Percentiles rank a stretch among this genome's conserved stretches.
These are phyloP conservation scores for Apantesis nais DNA, from an alignment of 2,888 invertebrate genomes.

Conservation along the genomic window DNA sequence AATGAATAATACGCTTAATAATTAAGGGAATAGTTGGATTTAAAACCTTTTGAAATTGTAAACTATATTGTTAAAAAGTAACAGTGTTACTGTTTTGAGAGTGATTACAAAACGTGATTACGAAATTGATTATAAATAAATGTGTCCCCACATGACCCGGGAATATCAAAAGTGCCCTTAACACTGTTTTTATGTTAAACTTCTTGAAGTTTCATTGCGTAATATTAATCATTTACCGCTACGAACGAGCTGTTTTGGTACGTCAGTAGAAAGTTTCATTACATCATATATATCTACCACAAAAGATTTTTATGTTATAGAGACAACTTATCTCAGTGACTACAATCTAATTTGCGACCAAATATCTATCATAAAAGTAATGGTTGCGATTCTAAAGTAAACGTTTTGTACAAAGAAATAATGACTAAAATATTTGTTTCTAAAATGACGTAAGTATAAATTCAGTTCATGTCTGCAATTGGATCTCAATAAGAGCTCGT, in stretches of 20 bases:
- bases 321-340: slow-evolving; percentile 18
- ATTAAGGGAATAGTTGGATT: neutral
- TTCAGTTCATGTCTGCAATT: no score
- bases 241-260: neutral
- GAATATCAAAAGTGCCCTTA: neutral
- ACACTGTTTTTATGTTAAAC: neutral
- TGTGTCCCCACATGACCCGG: neutral
- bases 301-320: slow-evolving; percentile 35
- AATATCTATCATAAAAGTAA: no score
- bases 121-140: neutral
- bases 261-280: slow-evolving; percentile 29
- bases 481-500: no score
- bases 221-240: neutral
- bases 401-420: no score
- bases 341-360: slow-evolving; percentile 36
- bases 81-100: neutral
- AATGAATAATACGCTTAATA: neutral
- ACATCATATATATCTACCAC: slow-evolving; percentile 29
- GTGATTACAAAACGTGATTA: neutral
- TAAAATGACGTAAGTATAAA: no score
- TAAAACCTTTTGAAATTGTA: neutral
- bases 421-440: no score
- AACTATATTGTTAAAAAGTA: neutral
- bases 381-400: no score
- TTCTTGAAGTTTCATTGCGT: neutral